A percentile compares a stretch with the other conserved stretches of the same genome.
phyloP scores from a whole-genome alignment of 2,113 vertebrate species.

The Sclerurus mexicanus region DNA sequence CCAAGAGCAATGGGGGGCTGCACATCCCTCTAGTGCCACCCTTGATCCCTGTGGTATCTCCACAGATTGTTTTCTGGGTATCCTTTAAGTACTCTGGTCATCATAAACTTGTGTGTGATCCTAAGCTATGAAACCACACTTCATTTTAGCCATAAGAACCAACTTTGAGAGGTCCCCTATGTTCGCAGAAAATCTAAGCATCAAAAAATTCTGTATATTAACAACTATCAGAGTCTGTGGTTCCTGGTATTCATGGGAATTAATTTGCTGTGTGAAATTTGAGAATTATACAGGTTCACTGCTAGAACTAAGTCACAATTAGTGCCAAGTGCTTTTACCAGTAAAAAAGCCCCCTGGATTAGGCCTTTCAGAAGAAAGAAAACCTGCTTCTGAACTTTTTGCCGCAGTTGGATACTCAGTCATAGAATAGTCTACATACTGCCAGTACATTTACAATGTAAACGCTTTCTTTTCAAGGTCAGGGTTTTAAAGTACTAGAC shows the following conservation, averaged over 20 bases:
- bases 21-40: neutral
- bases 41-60: neutral
- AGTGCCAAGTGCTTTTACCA: slow-evolving; percentile 60
- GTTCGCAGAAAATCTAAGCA: neutral
- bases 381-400: slow-evolving; percentile 61
- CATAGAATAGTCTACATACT: slow-evolving; percentile 47
- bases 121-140: neutral
- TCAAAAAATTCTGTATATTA: neutral
- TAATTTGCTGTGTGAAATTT: slow-evolving; percentile 65
- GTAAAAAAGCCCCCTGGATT: slow-evolving; percentile 60
- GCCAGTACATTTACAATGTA: slow-evolving; percentile 62
- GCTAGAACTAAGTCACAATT: slow-evolving; percentile 68
- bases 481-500: slow-evolving; percentile 66
- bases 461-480: slow-evolving; percentile 71
- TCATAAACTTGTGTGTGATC: neutral
- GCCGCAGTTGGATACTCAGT: slow-evolving; percentile 26
- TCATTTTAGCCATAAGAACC: neutral
- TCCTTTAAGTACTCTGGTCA: neutral
- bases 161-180: neutral
- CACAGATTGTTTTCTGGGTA: neutral
- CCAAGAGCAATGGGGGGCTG: neutral
- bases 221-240: neutral
- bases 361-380: slow-evolving; percentile 68
- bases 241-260: slow-evolving; percentile 50
- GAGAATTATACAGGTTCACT: slow-evolving; percentile 65